Evolutionary conservation across 2,113 vertebrate species (phyloP).

Genomic region (Poecilia latipinna): DNA sequence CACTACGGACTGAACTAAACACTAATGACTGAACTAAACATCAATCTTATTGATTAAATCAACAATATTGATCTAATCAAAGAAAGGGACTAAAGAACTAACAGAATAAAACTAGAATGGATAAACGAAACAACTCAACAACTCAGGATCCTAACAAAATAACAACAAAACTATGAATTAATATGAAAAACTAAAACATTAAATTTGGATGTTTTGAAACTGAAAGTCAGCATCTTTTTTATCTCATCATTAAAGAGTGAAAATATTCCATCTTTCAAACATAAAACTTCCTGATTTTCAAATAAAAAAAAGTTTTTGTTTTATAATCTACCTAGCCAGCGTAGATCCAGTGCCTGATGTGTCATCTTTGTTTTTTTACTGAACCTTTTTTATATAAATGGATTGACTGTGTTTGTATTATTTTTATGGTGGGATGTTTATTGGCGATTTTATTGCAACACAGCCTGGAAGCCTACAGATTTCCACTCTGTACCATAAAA

Average conservation of each 20-base stretch:
- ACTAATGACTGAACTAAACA: too few species aligned
- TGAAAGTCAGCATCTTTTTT: background rate
- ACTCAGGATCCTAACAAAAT: too few species aligned
- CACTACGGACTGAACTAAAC: too few species aligned
- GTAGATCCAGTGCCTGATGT: background rate
- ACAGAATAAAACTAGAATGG: too few species aligned
- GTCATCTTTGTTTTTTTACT: slow-evolving; percentile 39
- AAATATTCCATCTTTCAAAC: slow-evolving; percentile 6
- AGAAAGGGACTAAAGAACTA: too few species aligned
- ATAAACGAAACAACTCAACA: too few species aligned
- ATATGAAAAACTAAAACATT: background rate
- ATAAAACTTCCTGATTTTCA: background rate
- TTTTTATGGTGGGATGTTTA: slow-evolving; percentile 59
- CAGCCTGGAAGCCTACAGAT: slow-evolving; percentile 29
- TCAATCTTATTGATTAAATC: too few species aligned
- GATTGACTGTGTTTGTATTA: slow-evolving; percentile 43
- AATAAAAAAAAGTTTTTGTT: slow-evolving; percentile 1
- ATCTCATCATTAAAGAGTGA: slow-evolving; percentile 4
- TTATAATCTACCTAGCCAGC: slow-evolving; percentile 19
- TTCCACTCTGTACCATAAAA: slow-evolving; percentile 55
- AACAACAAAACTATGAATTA: background rate
- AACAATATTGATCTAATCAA: too few species aligned
- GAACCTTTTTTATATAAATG: slow-evolving; percentile 30
- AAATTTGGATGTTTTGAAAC: too few species aligned
- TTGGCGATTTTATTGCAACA: slow-evolving; percentile 39